These are phyloP conservation scores for Papilio helenus DNA, from an alignment of 1,140 invertebrate genomes.

Conservation along the genomic window DNA sequence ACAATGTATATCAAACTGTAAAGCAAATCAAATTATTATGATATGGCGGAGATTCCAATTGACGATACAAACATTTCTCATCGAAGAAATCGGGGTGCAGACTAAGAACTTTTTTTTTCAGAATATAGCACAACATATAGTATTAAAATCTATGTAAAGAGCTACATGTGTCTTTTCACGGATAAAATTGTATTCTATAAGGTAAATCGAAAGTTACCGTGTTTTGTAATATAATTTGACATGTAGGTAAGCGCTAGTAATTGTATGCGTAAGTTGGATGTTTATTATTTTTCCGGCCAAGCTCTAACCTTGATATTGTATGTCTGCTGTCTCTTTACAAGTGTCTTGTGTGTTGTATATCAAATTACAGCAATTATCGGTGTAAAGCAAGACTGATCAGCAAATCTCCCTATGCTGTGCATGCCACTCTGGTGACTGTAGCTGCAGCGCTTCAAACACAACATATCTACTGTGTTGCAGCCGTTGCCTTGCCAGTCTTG, in stretches of 20 bases:
- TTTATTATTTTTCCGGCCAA: background rate
- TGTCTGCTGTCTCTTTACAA: background rate
- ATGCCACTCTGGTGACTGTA: background rate
- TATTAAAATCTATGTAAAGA: too few relatives aligned
- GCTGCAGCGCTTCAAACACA: background rate
- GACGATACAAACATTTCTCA: background rate
- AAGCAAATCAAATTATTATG: background rate
- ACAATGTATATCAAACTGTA: background rate
- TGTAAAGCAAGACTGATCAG: background rate
- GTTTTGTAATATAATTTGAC: too few relatives aligned
- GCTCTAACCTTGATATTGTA: background rate
- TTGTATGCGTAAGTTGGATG: background rate
- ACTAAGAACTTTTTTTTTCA: background rate
- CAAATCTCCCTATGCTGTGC: background rate
- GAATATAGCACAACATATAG: too few relatives aligned
- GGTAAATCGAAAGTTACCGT: too few relatives aligned
- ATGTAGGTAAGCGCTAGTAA: too few relatives aligned
- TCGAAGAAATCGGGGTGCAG: background rate
- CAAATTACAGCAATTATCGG: background rate
- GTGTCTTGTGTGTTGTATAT: background rate
- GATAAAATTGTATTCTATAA: too few relatives aligned
- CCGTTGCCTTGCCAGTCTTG: background rate
- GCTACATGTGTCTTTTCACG: too few relatives aligned
- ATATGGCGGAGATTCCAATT: background rate
- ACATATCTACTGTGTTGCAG: background rate